Percentiles rank a stretch among this genome's conserved stretches.
These are phyloP conservation scores for Brachionus angularis DNA, from an alignment of 1,140 invertebrate genomes.

Conservation along the genomic window DNA sequence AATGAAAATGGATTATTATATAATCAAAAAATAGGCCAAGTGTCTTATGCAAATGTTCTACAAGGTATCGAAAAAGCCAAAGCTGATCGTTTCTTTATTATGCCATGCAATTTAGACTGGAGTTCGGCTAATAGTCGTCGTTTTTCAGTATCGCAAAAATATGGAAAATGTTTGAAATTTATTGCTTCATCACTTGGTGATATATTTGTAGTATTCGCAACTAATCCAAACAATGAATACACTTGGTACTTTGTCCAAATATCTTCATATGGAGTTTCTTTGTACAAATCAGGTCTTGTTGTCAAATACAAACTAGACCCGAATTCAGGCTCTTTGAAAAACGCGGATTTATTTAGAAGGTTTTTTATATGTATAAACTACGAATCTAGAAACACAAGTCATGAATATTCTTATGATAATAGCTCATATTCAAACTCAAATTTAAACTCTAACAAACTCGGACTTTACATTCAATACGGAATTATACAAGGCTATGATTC, in stretches of 20 bases:
- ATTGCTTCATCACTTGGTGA: conserved; percentile 37
- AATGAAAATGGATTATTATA: conserved; percentile 18
- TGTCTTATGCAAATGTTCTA: conserved; percentile 18
- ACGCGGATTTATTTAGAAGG: conserved; percentile 24
- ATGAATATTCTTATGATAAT: not conserved
- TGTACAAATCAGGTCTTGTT: conserved; percentile 27
- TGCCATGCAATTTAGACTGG: conserved; percentile 42
- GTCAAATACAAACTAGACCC: conserved; percentile 8
- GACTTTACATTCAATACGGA: conserved; percentile 18
- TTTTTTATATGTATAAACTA: conserved; percentile 40
- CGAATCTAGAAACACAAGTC: not conserved
- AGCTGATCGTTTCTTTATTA: conserved; percentile 31
- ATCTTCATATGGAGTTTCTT: conserved; percentile 40
- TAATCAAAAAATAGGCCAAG: conserved; percentile 18
- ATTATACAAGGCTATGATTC: conserved; percentile 34
- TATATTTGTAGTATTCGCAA: conserved; percentile 35
- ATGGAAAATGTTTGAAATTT: conserved; percentile 15
- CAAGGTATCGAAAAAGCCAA: conserved; percentile 41
- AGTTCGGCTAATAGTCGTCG: conserved; percentile 23
- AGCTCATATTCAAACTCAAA: not conserved
- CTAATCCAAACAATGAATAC: conserved; percentile 33
- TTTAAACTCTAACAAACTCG: not conserved
- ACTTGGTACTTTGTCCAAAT: conserved; percentile 43
- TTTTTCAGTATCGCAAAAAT: conserved; percentile 17
- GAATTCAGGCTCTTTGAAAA: conserved; percentile 11